phyloP scores from a whole-genome alignment of 2,888 invertebrate species.

The Drosophila monieri region DNA sequence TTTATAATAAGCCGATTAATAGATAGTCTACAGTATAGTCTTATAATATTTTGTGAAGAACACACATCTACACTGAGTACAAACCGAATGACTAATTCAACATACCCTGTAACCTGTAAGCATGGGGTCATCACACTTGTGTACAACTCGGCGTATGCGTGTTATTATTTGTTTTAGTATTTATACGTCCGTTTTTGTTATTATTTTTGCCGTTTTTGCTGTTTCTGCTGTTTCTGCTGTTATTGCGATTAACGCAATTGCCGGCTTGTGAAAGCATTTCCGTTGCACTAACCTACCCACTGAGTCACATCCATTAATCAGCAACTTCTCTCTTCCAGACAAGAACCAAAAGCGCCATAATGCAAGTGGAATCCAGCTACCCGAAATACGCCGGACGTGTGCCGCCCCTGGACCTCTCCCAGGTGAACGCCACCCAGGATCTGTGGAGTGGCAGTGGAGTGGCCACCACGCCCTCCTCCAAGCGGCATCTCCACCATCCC shows the following conservation, averaged over 20 bases:
- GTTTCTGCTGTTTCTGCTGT: conserved; percentile 35
- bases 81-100: conserved; percentile 44
- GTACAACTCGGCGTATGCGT: conserved; percentile 61
- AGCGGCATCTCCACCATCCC: conserved; percentile 70
- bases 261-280: conserved; percentile 74
- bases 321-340: conserved; percentile 16
- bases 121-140: conserved; percentile 44
- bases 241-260: conserved; percentile 75
- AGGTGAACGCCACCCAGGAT: conserved; percentile 76
- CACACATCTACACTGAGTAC: neutral
- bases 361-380: conserved; percentile 83
- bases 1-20: no score
- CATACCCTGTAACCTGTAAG: conserved; percentile 22
- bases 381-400: conserved; percentile 83
- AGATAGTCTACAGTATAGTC: no score
- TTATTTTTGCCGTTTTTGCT: conserved; percentile 2
- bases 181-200: conserved; percentile 1
- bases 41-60: neutral
- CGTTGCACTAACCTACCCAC: conserved; percentile 51
- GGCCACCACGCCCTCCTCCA: conserved; percentile 40
- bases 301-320: conserved; percentile 73
- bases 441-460: conserved; percentile 62
- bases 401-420: conserved; percentile 82
- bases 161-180: conserved; percentile 50
- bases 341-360: conserved; percentile 32